Conservation (phyloP, 2,888 invertebrate species). For the Ernsta delagoae region DNA sequence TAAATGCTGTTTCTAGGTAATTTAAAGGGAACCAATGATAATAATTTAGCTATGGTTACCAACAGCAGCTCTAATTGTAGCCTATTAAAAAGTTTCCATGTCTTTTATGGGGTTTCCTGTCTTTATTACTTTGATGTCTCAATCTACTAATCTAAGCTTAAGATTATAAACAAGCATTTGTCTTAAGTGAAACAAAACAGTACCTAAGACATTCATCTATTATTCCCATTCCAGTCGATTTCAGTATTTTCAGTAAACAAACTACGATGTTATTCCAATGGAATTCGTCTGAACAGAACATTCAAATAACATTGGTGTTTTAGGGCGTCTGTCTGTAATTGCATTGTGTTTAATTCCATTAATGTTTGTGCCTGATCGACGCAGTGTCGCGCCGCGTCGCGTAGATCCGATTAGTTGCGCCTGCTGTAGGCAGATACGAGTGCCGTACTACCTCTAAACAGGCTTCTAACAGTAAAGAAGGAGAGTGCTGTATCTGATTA, state of each 20-base stretch:
- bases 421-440: conserved; percentile 41
- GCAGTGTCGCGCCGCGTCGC: conserved; percentile 45
- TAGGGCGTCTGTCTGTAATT: conserved; percentile 61
- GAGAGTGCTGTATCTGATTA: neutral
- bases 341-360: conserved; percentile 70
- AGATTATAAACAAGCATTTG: neutral
- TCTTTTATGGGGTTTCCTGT: neutral
- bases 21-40: too few relatives aligned
- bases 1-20: too few relatives aligned
- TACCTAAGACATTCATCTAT: neutral
- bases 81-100: too few relatives aligned
- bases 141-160: neutral
- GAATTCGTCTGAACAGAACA: neutral
- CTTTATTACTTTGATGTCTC: neutral
- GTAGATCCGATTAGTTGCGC: conserved; percentile 66
- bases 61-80: too few relatives aligned
- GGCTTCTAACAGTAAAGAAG: neutral
- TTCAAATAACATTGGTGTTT: neutral
- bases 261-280: neutral
- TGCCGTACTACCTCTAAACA: conserved; percentile 34
- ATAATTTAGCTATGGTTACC: too few relatives aligned
- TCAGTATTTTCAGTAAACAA: neutral
- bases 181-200: neutral
- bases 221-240: neutral
- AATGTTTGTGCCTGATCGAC: conserved; percentile 55